Conservation (phyloP, 2,888 invertebrate species). For the Atherix ibis region DNA sequence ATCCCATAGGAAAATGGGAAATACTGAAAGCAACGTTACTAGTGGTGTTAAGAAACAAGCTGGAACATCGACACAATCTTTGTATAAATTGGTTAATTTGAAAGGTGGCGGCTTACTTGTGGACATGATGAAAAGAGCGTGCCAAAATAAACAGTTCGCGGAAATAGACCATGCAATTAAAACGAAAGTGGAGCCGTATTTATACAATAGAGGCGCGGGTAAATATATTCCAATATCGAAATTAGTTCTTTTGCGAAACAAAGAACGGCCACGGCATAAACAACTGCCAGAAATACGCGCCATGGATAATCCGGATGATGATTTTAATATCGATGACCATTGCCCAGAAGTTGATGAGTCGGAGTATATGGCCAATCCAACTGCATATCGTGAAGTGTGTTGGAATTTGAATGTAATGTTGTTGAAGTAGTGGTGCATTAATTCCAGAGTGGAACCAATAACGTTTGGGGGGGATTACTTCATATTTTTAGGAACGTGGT, state of each 20-base stretch:
- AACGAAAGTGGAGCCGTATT: conserved; percentile 77
- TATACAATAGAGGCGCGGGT: conserved; percentile 88
- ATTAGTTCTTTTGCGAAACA: conserved; percentile 72
- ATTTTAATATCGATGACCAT: conserved; percentile 67
- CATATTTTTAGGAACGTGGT: conserved; percentile 61
- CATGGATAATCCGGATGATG: conserved; percentile 73
- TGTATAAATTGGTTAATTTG: conserved; percentile 79
- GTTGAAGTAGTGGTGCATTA: background rate
- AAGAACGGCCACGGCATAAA: conserved; percentile 66
- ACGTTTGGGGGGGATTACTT: background rate
- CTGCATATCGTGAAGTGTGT: conserved; percentile 67
- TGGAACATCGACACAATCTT: conserved; percentile 62
- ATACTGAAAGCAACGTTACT: conserved; percentile 77
- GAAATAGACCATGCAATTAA: conserved; percentile 87
- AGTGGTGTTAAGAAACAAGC: conserved; percentile 94
- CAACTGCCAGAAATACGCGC: conserved; percentile 58
- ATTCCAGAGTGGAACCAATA: too few relatives aligned
- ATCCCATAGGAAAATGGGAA: conserved; percentile 50
- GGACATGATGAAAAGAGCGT: conserved; percentile 81
- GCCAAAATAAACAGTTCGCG: conserved; percentile 77
- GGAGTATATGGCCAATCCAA: conserved; percentile 47
- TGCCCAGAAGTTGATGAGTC: conserved; percentile 48
- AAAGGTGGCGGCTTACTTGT: conserved; percentile 90
- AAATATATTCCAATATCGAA: conserved; percentile 80
- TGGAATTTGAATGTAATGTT: conserved; percentile 61